Evolutionary conservation across 2,113 vertebrate species (phyloP), one percentile per base, ranked within the genome.

Genomic region (Tangachromis dhanisi): DNA sequence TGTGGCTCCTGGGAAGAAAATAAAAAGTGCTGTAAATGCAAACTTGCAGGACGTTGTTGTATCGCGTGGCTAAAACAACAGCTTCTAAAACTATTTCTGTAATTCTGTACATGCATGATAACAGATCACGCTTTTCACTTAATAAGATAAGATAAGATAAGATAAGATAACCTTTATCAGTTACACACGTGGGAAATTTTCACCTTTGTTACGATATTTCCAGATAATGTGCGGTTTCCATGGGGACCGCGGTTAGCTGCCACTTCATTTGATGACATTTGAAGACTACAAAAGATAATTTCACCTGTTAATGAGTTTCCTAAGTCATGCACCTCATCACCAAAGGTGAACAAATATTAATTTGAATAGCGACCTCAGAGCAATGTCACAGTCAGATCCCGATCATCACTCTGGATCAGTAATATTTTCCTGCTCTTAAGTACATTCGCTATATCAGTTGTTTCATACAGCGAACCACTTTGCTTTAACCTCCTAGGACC

Each of bases 41-140:
- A 35, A 71, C 38, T 1, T 2, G 38, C 21, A 73, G 68, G 68
- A 45, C 9, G 4, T 29, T 29, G n/a, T 11, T 29, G 38, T 1
- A 8, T 42, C 35, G 8, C 5, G 4, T 3, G 0, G 14, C 21
- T 45, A 59, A 81, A 42, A 66, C 8, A 16, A 8, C 21, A 24
- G 24, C 54, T 29, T 17, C 29, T 26, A 55, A 38, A 21, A 76
- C 24, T 5, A 11, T 45, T 45, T 0, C 14, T 16, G 8, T 17
- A 2, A 73, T 73, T 76, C 6, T 47, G 42, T 7, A 47, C 6
- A 47, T 71, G 35, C n/a, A 0, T 42, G 35, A 71, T 66, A n/a
- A 8, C 61, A 66, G 33, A n/a, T 42, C 0, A 4, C 5, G 1
- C 63, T 14, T 1, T 5, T 40, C 2, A 14, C 7, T 42, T 16